Evolutionary conservation across 1,140 invertebrate species (phyloP), one percentile per base, ranked within the genome.

Genomic region (Meloidogyne exigua): DNA sequence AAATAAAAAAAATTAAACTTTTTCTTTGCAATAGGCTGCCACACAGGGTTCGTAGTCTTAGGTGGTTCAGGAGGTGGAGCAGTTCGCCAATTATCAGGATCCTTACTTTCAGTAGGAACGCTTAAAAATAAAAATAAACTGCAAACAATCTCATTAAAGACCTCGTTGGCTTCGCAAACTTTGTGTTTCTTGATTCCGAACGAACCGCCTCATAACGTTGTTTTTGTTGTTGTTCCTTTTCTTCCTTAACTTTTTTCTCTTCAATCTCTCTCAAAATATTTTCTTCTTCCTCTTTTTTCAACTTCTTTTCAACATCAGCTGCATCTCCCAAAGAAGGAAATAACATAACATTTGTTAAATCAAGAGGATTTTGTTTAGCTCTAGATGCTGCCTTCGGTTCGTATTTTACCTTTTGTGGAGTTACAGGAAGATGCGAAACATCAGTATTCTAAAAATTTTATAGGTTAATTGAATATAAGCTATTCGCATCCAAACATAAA

Each of bases 311-410:
- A 13, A 79, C 44, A 28, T 79, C 39, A 18, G 36, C 67, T 12
- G 77, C 77, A 21, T 36, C 69, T 15, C 65, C 78, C 12, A 79
- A 68, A 5, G 77, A 79, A 18, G 77, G 77, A 44, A 78, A 79
- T 67, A 62, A 49, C 28, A 81, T 75, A 13, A 76, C 67, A 63
- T 72, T 79, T 2, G 18, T 80, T 44, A 79, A 32, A 63, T 79
- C 77, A n/a, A 79, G 32, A 32, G 25, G 65, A 21, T 79, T 64
- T 23, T 76, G 63, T 23, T 68, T 36, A 25, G 76, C 73, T 36
- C 65, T 21, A 15, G 71, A 26, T 15, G 68, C 76, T 15, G 39
- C 70, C 39, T 72, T 77, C 7, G 32, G 62, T 12, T 28, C 26
- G 21, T 68, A 36, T 68, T 75, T 68, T 9, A 21, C 66, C n/a